Evolutionary conservation across 2,888 invertebrate genomes (phyloP).

Genomic region (Drosophila niveifrons): DNA sequence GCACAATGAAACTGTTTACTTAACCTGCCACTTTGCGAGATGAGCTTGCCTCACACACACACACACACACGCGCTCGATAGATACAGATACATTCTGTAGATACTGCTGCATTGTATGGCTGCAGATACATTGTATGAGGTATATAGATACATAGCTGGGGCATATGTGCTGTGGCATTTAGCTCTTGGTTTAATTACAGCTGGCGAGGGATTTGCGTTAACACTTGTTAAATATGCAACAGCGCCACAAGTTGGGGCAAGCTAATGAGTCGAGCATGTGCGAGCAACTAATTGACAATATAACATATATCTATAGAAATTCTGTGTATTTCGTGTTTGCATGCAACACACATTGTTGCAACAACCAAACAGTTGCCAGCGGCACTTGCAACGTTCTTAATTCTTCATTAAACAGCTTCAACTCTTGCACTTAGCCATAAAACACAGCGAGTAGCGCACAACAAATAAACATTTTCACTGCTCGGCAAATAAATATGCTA

Average conservation of each 20-base stretch:
- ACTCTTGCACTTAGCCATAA: neutral
- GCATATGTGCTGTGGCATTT: constrained; percentile 32
- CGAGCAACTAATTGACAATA: constrained; percentile 40
- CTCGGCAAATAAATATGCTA: neutral
- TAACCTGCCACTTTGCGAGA: constrained; percentile 84
- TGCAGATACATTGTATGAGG: neutral
- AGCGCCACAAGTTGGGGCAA: constrained; percentile 19
- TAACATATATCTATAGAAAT: neutral
- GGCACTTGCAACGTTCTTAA: neutral
- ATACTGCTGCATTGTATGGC: neutral
- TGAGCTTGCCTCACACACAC: constrained; percentile 70
- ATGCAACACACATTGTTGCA: constrained; percentile 23
- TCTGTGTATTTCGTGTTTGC: constrained; percentile 1
- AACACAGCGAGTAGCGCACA: neutral
- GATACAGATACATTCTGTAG: constrained; percentile 24
- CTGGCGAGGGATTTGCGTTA: constrained; percentile 62
- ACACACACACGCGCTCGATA: constrained; percentile 27
- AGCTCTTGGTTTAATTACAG: constrained; percentile 73
- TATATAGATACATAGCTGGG: constrained; percentile 15
- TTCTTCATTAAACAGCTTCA: neutral
- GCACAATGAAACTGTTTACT: constrained; percentile 84
- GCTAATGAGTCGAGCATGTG: constrained; percentile 48
- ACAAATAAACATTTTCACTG: too few species aligned
- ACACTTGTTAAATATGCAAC: constrained; percentile 65
- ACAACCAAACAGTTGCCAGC: neutral